Percentiles rank a stretch among this genome's conserved stretches.
phyloP scores from a whole-genome alignment of 2,888 invertebrate genomes.

The Hoplodrina blanda region DNA sequence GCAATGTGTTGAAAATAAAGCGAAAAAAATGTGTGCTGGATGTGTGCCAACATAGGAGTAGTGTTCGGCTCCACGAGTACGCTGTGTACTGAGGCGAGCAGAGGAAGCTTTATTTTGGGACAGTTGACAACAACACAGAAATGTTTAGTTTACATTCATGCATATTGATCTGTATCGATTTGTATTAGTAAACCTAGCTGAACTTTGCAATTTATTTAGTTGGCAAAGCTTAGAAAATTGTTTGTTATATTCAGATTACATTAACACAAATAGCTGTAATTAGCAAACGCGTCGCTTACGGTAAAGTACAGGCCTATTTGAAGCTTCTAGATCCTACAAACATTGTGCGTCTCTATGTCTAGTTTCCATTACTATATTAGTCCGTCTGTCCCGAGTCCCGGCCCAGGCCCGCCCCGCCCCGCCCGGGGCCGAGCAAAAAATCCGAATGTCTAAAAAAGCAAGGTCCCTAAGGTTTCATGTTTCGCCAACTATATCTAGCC shows the following conservation, averaged over 20 bases:
- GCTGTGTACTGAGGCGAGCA: constrained; percentile 23
- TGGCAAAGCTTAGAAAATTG: neutral
- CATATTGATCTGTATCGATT: constrained; percentile 6
- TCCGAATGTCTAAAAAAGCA: constrained; percentile 49
- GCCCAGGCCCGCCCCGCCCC: constrained; percentile 23
- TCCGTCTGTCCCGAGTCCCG: constrained; percentile 41
- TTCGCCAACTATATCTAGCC: constrained; percentile 52
- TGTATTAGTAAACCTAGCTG: constrained; percentile 24
- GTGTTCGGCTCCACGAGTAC: constrained; percentile 14
- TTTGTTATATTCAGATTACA: neutral
- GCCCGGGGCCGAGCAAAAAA: constrained; percentile 48
- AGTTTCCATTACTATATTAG: constrained; percentile 64
- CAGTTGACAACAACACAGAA: constrained; percentile 33
- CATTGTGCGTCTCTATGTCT: constrained; percentile 51
- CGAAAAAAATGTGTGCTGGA: constrained; percentile 55
- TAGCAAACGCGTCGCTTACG: constrained; percentile 9
- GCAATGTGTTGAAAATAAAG: constrained; percentile 50
- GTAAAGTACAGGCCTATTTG: constrained; percentile 1
- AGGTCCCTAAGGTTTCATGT: constrained; percentile 53
- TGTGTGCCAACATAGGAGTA: constrained; percentile 45
- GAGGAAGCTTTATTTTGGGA: constrained; percentile 32
- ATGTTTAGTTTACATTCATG: constrained; percentile 39
- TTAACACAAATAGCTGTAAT: neutral
- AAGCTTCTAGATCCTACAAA: constrained; percentile 40
- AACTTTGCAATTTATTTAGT: neutral